Evolutionary conservation across 2,888 invertebrate genomes (phyloP).

Genomic region (Stenurella melanura): DNA sequence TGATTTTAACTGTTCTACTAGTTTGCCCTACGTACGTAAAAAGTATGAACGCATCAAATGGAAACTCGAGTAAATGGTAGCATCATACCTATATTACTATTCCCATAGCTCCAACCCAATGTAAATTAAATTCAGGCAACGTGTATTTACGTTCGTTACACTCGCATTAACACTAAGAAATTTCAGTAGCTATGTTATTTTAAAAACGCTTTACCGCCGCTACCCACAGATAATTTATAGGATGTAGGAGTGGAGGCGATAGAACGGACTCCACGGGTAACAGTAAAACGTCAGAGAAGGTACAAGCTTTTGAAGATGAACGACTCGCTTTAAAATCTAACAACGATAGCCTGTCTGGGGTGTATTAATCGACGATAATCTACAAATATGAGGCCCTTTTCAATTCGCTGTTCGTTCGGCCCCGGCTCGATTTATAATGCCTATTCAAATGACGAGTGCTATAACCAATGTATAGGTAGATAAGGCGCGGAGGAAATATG

Average conservation of each 20-base stretch:
- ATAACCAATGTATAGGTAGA: conserved; percentile 5
- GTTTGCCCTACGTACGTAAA: too few relatives aligned
- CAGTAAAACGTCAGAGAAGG: conserved; percentile 27
- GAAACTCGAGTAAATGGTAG: too few relatives aligned
- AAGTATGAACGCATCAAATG: too few relatives aligned
- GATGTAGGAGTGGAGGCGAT: background rate
- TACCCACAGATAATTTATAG: conserved; percentile 10
- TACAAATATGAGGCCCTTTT: conserved; percentile 29
- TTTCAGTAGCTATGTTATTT: conserved; percentile 9
- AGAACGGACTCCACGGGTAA: conserved; percentile 11
- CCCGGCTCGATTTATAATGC: conserved; percentile 14
- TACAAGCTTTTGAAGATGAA: conserved; percentile 26
- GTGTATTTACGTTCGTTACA: background rate
- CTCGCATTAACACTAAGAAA: background rate
- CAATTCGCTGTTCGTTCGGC: background rate
- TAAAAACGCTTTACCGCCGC: conserved; percentile 1
- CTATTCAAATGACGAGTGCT: conserved; percentile 27
- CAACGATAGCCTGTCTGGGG: conserved; percentile 29
- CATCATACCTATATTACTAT: background rate
- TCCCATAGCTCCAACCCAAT: background rate
- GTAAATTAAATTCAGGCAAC: background rate
- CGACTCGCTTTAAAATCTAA: conserved; percentile 28
- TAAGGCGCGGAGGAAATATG: background rate
- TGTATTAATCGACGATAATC: conserved; percentile 30
- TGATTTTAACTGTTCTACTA: too few relatives aligned